Base-by-base conservation (phyloP, 2,797 vertebrate genomes). In the Pagetopsis macropterus region DNA sequence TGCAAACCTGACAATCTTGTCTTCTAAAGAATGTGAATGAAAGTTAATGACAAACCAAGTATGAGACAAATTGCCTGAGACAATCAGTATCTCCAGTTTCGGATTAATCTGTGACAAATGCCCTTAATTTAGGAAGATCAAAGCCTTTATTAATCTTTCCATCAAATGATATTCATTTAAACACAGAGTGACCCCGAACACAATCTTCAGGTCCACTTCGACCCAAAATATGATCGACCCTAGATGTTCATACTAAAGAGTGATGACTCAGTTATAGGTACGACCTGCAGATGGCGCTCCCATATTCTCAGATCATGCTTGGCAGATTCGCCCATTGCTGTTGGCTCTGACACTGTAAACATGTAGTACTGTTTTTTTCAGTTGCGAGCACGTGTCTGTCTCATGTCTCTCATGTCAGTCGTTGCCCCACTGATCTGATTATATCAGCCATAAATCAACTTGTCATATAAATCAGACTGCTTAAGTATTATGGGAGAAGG, bases 261-360 rank as follows among this genome's bases (percentile, higher is more conserved):
- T 2, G 11, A 57, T 3, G 15, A 8, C 19, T 61, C 74, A 61
- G 23, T 82, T 62, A 43, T 57, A 0, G 4, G 3, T 58, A 3
- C 3, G 14, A 46, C 81, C 91, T 84, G 78, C 78, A 92, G 91
- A 86, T 86, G 92, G 90, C 59, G 48, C 79, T 86, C 60, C 82
- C 69, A 81, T 43, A 74, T 83, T 58, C 79, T 64, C 44, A 70
- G 57, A 84, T 41, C 6, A 0, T 48, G 27, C 58, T n/a, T 13
- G 17, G 17, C 64, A 78, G 76, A 85, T 81, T 82, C 68, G 51
- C 85, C 88, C 85, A 81, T 52, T 5, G 23, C n/a, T 5, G 1
- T 12, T 33, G 31, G 43, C 56, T 68, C 44, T 55, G 58, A 79
- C 52, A 79, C 40, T 63, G 76, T 82, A 79, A 86, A 90, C 71